A percentile compares a stretch with the other conserved stretches of the same genome.
Evolutionary conservation across 2,888 invertebrate genomes (phyloP).

Genomic region (Stenotaenia linearis): DNA sequence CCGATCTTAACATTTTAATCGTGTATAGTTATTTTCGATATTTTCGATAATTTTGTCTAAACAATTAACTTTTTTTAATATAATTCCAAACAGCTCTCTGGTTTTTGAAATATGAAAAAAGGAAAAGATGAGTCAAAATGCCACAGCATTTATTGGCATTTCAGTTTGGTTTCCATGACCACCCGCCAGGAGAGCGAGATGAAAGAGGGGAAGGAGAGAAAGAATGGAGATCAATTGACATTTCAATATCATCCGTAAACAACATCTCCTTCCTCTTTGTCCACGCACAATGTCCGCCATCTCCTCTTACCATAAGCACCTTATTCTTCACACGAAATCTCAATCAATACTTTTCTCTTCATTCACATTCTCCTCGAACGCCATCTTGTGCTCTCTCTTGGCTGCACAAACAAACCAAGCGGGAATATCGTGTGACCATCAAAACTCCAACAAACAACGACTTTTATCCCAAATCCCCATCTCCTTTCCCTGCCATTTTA

Average conservation of each 20-base stretch:
- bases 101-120: no score
- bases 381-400: not conserved
- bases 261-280: not conserved
- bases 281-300: not conserved
- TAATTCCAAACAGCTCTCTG: no score
- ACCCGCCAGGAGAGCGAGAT: not conserved
- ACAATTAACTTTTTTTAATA: no score
- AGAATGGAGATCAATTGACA: constrained; percentile 4
- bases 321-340: constrained; percentile 4
- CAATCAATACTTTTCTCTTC: not conserved
- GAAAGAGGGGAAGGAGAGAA: no score
- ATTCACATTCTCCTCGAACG: not conserved
- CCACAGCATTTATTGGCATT: constrained; percentile 4
- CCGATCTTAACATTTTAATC: no score
- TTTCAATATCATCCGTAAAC: constrained; percentile 1
- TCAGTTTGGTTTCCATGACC: not conserved
- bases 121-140: not conserved
- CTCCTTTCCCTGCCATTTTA: not conserved
- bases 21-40: no score
- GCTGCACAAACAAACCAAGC: not conserved
- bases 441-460: not conserved
- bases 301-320: not conserved
- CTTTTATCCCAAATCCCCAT: not conserved
- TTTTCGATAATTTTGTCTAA: no score
- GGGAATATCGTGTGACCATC: constrained; percentile 9